phyloP scores from a whole-genome alignment of 2,888 invertebrate species.

The Ephialtes manifestator region DNA sequence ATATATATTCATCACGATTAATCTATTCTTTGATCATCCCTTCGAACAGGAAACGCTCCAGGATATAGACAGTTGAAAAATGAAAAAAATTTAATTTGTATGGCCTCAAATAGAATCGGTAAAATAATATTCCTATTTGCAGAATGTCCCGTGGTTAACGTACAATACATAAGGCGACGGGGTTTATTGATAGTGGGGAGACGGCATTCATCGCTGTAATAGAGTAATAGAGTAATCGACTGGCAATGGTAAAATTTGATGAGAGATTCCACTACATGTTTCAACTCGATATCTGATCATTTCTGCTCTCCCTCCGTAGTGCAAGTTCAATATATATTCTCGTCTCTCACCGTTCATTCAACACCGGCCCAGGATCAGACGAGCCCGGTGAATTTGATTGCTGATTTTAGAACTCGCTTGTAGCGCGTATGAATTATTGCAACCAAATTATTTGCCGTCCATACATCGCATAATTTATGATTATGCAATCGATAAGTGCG shows the following conservation, averaged over 20 bases:
- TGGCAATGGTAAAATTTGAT: slow-evolving; percentile 62
- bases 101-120: too few species aligned
- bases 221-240: slow-evolving; percentile 71
- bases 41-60: too few species aligned
- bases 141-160: not conserved
- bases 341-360: slow-evolving; percentile 47
- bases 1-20: not conserved
- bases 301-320: slow-evolving; percentile 30
- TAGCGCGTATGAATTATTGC: slow-evolving; percentile 56
- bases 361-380: slow-evolving; percentile 30
- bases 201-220: slow-evolving; percentile 63
- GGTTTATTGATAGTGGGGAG: slow-evolving; percentile 45
- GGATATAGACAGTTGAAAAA: not conserved
- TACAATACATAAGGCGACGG: slow-evolving; percentile 34
- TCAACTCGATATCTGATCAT: slow-evolving; percentile 64
- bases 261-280: slow-evolving; percentile 55
- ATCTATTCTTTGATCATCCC: too few species aligned
- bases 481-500: slow-evolving; percentile 60
- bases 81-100: too few species aligned
- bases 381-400: slow-evolving; percentile 42
- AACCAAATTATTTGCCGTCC: slow-evolving; percentile 59
- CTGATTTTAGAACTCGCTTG: slow-evolving; percentile 44
- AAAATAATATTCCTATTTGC: not conserved
- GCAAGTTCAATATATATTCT: slow-evolving; percentile 29
- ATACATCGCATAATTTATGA: slow-evolving; percentile 56